These are phyloP conservation scores for Crocodylus rhombifer DNA, from an alignment of 2,797 vertebrate genomes.

Conservation along the genomic window DNA sequence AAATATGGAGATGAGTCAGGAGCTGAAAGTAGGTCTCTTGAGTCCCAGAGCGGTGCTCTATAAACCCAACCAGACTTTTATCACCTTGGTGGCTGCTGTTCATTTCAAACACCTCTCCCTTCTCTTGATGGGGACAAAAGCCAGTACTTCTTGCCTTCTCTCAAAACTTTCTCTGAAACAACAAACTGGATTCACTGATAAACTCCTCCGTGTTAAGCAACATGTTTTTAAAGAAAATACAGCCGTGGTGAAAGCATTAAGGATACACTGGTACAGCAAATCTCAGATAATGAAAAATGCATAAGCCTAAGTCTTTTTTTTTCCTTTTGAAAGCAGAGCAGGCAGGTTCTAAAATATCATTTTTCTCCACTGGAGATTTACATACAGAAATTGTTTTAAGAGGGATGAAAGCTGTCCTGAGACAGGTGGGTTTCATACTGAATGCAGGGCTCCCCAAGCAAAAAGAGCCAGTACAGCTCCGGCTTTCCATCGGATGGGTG, in stretches of 20 bases:
- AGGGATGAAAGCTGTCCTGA: slow-evolving; percentile 34
- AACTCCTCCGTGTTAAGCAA: slow-evolving; percentile 22
- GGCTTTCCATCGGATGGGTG: slow-evolving; percentile 75
- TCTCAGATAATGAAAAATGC: not conserved
- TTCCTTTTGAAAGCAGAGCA: slow-evolving; percentile 46
- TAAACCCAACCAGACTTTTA: not conserved
- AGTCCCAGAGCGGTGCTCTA: not conserved
- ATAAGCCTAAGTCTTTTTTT: not conserved
- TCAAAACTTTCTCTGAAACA: not conserved
- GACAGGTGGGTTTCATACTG: slow-evolving; percentile 61
- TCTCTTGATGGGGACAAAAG: not conserved
- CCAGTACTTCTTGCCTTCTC: not conserved
- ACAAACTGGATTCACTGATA: fast-evolving
- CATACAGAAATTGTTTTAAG: slow-evolving; percentile 28
- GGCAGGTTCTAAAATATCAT: slow-evolving; percentile 38
- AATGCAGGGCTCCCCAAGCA: slow-evolving; percentile 80
- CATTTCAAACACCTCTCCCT: not conserved
- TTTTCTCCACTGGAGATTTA: slow-evolving; percentile 39
- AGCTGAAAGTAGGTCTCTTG: not conserved
- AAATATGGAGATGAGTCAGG: not conserved
- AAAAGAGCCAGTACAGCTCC: slow-evolving; percentile 81
- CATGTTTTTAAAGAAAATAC: not conserved
- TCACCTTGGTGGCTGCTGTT: not conserved
- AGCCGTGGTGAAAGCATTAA: not conserved
- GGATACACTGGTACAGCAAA: not conserved